These are phyloP conservation scores for Euplexia lucipara DNA, from an alignment of 2,888 invertebrate species.

Conservation along the genomic window DNA sequence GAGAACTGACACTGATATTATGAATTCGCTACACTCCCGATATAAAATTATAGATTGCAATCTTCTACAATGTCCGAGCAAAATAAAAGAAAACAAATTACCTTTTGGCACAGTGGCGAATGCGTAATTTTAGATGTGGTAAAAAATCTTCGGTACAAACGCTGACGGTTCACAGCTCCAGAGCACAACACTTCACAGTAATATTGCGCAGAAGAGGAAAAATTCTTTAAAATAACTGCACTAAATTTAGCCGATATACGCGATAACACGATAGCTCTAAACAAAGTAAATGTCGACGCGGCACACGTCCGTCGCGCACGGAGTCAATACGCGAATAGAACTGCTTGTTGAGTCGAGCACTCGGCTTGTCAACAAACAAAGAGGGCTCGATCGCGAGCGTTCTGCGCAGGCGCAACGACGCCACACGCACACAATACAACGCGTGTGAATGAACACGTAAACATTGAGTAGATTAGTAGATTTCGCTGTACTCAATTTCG, in stretches of 20 bases:
- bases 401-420: slow-evolving; percentile 83
- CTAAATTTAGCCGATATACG: slow-evolving; percentile 83
- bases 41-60: slow-evolving; percentile 48
- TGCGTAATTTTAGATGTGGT: slow-evolving; percentile 81
- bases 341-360: slow-evolving; percentile 73
- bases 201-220: slow-evolving; percentile 78
- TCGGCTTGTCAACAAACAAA: slow-evolving; percentile 90
- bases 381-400: slow-evolving; percentile 82
- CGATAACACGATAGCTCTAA: slow-evolving; percentile 78
- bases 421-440: slow-evolving; percentile 78
- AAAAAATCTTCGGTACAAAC: slow-evolving; percentile 75
- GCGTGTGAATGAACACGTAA: slow-evolving; percentile 88
- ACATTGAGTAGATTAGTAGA: slow-evolving; percentile 74
- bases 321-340: slow-evolving; percentile 78
- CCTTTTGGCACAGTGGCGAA: slow-evolving; percentile 84
- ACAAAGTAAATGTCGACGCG: slow-evolving; percentile 67
- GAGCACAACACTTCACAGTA: slow-evolving; percentile 81
- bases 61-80: slow-evolving; percentile 63
- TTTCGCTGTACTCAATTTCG: slow-evolving; percentile 51
- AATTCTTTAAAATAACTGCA: slow-evolving; percentile 78
- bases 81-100: slow-evolving; percentile 76
- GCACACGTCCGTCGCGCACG: slow-evolving; percentile 75
- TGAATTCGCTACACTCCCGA: slow-evolving; percentile 53
- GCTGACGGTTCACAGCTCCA: slow-evolving; percentile 69
- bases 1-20: slow-evolving; percentile 57